Conservation (phyloP, 2,113 vertebrate genomes). For the Astur gentilis region DNA sequence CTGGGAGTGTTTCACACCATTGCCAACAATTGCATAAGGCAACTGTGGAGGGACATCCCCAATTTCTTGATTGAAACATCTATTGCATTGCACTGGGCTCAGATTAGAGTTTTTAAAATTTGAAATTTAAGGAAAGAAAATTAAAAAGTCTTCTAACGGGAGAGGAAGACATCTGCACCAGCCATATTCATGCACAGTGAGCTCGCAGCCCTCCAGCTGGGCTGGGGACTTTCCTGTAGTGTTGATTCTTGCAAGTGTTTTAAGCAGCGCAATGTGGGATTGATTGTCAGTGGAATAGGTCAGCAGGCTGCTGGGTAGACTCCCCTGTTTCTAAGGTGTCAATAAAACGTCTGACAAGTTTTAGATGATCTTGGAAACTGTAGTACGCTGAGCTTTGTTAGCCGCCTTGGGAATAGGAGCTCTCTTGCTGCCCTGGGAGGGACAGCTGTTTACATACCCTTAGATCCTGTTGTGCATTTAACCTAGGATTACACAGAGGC, state of each 20-base stretch:
- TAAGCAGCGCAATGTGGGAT: not conserved
- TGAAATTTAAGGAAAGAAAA: not conserved
- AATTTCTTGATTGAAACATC: not conserved
- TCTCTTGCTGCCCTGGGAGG: not conserved
- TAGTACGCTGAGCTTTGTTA: not conserved
- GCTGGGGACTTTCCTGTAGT: not conserved
- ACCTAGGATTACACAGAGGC: not conserved
- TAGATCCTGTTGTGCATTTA: not conserved
- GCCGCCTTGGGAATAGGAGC: not conserved
- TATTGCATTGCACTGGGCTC: not conserved
- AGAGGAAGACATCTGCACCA: not conserved
- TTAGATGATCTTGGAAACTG: not conserved
- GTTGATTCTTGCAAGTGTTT: not conserved
- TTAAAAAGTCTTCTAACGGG: not conserved
- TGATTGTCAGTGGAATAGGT: not conserved
- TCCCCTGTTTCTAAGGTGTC: not conserved
- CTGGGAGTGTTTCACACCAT: not conserved
- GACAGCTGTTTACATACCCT: not conserved
- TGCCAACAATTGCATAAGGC: fast-evolving
- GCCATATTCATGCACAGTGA: fast-evolving
- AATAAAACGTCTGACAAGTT: not conserved
- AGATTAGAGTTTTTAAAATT: not conserved
- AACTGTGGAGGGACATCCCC: not conserved
- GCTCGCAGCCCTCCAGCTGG: not conserved
- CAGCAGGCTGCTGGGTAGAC: not conserved